Conservation (phyloP, 1,140 invertebrate genomes). For the Meteorus sp. region DNA sequence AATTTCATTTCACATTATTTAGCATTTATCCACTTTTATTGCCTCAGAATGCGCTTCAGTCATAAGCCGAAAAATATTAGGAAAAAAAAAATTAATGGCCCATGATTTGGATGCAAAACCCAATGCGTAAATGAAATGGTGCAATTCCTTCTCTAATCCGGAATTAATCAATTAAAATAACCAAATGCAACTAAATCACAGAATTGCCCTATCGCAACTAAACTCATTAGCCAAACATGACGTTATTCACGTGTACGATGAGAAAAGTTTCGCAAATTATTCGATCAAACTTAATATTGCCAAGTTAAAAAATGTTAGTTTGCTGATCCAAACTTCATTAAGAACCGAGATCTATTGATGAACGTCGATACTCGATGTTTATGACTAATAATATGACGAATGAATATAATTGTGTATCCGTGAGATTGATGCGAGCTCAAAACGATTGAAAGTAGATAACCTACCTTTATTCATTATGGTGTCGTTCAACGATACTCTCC, state of each 20-base stretch:
- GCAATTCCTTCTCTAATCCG: not conserved
- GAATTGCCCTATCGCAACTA: not conserved
- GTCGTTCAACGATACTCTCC: slow-evolving; percentile 14
- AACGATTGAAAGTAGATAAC: slow-evolving; percentile 17
- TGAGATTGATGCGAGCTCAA: not conserved
- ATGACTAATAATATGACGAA: not conserved
- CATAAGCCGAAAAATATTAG: not conserved
- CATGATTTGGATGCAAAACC: no score
- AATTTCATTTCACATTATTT: slow-evolving; percentile 22
- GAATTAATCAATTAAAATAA: not conserved
- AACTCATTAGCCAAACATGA: not conserved
- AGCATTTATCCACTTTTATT: slow-evolving; percentile 5
- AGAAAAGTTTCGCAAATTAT: no score
- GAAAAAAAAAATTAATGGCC: not conserved
- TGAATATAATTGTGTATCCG: not conserved
- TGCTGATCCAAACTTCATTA: no score
- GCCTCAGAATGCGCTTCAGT: slow-evolving; percentile 17
- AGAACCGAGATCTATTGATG: not conserved
- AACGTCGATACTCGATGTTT: not conserved
- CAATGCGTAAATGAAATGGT: not conserved
- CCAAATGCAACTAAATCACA: not conserved
- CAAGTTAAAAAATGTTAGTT: no score
- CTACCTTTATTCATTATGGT: slow-evolving; percentile 26
- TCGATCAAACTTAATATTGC: no score
- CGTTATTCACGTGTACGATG: no score